phyloP scores from a whole-genome alignment of 2,888 invertebrate genomes.

The Campaea margaritaria region DNA sequence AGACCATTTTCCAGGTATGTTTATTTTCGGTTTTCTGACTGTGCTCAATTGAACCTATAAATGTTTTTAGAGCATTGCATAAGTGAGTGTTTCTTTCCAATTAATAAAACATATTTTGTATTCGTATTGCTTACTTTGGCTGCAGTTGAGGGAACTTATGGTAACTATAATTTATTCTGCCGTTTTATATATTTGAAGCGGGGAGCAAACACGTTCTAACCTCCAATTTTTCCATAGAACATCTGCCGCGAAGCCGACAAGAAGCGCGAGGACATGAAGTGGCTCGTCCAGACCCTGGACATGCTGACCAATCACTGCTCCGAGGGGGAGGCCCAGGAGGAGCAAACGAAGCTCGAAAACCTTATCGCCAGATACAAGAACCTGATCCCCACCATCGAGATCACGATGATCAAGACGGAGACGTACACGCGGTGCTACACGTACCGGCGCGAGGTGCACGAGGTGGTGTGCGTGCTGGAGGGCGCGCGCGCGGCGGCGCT shows the following conservation, averaged over 20 bases:
- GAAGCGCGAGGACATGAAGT: conserved; percentile 97
- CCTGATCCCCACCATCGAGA: conserved; percentile 95
- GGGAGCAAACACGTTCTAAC: background rate
- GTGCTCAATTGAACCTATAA: too few species aligned
- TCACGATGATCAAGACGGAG: conserved; percentile 96
- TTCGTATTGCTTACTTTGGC: conserved; percentile 38
- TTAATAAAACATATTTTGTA: conserved; percentile 14
- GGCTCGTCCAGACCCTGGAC: conserved; percentile 96
- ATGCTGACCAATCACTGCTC: conserved; percentile 93
- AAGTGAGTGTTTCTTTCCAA: background rate
- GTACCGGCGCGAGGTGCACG: conserved; percentile 94
- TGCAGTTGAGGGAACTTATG: conserved; percentile 46
- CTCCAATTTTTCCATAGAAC: conserved; percentile 82
- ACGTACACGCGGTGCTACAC: conserved; percentile 96
- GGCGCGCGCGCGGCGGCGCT: conserved; percentile 91
- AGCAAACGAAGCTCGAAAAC: conserved; percentile 92
- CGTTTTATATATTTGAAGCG: background rate
- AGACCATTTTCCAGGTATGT: conserved; percentile 93
- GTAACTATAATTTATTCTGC: conserved; percentile 33
- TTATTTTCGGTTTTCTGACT: background rate
- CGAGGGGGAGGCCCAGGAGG: conserved; percentile 91
- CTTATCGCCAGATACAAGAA: conserved; percentile 95
- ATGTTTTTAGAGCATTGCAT: background rate
- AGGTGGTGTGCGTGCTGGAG: conserved; percentile 91
- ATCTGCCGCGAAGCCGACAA: conserved; percentile 96